Evolutionary conservation across 2,888 invertebrate species (phyloP).

Genomic region (Polymixis lichenea): DNA sequence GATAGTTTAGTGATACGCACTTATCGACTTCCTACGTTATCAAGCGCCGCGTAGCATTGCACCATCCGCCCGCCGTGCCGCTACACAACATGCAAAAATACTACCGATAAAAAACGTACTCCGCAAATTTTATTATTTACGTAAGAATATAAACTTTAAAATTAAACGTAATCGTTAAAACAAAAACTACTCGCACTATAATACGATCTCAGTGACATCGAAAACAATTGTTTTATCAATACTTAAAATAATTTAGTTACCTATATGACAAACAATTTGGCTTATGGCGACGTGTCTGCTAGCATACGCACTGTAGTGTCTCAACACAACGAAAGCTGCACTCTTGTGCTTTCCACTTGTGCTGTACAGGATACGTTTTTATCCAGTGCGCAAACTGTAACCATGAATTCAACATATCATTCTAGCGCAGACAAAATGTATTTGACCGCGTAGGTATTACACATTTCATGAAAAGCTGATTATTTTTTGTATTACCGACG

Average conservation of each 20-base stretch:
- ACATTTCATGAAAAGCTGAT: no score
- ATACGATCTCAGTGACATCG: background rate
- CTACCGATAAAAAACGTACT: conserved; percentile 36
- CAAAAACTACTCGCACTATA: background rate
- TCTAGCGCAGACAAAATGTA: no score
- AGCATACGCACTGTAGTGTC: background rate
- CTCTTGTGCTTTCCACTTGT: background rate
- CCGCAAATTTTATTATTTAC: conserved; percentile 21
- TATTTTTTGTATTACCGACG: no score
- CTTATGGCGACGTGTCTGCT: background rate
- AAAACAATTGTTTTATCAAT: background rate
- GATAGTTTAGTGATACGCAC: conserved; percentile 71
- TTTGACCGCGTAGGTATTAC: no score
- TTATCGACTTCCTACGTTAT: conserved; percentile 87
- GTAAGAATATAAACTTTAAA: background rate
- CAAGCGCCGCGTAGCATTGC: conserved; percentile 65
- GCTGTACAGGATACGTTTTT: no score
- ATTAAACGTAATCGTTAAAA: no score
- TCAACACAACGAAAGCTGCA: background rate
- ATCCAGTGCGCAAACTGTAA: no score
- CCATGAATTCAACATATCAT: no score
- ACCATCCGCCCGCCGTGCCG: conserved; percentile 75
- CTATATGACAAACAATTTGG: background rate
- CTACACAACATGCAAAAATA: conserved; percentile 60
- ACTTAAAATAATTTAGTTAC: background rate